Evolutionary conservation across 2,797 vertebrate genomes (phyloP).

Genomic region (Notolabrus celidotus): DNA sequence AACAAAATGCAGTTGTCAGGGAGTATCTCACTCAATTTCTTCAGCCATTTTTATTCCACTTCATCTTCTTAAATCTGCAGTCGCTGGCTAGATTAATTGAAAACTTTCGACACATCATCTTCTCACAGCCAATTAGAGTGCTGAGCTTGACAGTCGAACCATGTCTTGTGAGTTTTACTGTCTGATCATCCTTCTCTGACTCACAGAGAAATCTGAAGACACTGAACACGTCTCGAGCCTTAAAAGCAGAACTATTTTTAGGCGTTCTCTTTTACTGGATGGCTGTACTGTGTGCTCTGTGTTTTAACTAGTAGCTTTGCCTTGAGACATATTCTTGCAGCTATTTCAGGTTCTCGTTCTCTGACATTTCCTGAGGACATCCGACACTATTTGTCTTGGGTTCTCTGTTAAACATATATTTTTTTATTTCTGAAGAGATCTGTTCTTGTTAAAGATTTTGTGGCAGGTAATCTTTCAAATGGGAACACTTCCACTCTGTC

Average conservation of each 20-base stretch:
- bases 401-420: no score
- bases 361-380: conserved; percentile 11
- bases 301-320: neutral
- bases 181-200: conserved; percentile 7
- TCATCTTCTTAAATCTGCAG: conserved; percentile 5
- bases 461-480: neutral
- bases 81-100: neutral
- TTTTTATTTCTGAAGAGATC: conserved; percentile 18
- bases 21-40: neutral
- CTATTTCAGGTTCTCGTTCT: neutral
- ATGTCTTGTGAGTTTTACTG: neutral
- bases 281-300: neutral
- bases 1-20: neutral
- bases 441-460: neutral
- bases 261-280: conserved; percentile 1
- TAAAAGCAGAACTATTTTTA: conserved; percentile 4
- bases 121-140: neutral
- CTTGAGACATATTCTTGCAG: neutral
- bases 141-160: neutral
- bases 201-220: conserved; percentile 3
- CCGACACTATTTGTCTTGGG: conserved; percentile 11
- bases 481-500: neutral
- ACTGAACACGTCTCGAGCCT: neutral
- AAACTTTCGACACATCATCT: neutral
- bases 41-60: neutral